Conservation (phyloP, 1,140 invertebrate genomes). For the Platyscapa corneri region DNA sequence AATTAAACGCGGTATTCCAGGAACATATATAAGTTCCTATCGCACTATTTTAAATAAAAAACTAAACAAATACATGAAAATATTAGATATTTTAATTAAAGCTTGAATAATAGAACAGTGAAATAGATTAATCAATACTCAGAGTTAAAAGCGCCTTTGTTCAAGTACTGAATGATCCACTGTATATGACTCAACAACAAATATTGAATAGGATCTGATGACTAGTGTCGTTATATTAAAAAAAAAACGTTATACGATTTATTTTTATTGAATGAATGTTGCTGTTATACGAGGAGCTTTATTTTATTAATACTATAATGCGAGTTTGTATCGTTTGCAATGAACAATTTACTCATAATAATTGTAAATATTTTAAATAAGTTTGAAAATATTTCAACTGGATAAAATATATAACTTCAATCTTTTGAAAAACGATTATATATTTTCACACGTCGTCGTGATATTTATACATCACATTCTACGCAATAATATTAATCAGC, state of each 20-base stretch:
- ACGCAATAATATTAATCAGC: no score
- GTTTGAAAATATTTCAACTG: no score
- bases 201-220: background rate
- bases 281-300: background rate
- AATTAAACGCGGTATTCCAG: no score
- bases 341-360: no score
- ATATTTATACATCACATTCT: no score
- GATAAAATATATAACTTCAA: no score
- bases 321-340: no score
- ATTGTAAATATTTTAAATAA: no score
- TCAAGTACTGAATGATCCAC: background rate
- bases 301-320: background rate
- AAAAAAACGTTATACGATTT: background rate
- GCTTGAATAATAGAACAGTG: background rate
- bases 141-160: background rate
- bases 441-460: no score
- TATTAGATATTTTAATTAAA: background rate
- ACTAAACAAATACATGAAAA: background rate
- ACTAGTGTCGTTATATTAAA: background rate
- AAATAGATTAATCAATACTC: background rate
- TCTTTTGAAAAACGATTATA: no score
- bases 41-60: background rate
- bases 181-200: background rate
- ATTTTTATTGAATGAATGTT: no score
- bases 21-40: no score